Evolutionary conservation across 2,113 vertebrate species (phyloP).

Genomic region (Romanogobio albipinnatus): DNA sequence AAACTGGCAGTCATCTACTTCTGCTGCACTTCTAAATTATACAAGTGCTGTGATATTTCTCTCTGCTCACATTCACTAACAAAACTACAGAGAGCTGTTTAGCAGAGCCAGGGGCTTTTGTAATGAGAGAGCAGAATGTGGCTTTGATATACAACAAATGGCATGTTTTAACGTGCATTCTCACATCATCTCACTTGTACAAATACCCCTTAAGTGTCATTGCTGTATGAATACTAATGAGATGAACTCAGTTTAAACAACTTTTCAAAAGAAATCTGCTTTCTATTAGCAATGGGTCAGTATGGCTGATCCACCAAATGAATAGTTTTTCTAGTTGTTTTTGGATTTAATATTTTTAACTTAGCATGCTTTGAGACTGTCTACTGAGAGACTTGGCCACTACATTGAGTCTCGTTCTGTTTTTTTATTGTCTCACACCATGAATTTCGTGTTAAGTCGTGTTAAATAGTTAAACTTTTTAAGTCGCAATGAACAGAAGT

Average conservation of each 20-base stretch:
- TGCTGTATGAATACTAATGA: not conserved
- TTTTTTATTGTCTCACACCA: not conserved
- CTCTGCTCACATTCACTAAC: not conserved
- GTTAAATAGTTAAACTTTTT: not conserved
- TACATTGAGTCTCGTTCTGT: not conserved
- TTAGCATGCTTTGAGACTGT: not conserved
- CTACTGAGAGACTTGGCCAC: not conserved
- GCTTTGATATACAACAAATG: not conserved
- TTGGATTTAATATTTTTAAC: not conserved
- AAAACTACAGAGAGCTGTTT: not conserved
- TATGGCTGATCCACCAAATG: not conserved
- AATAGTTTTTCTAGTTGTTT: not conserved
- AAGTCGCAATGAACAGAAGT: not conserved
- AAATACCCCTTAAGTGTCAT: not conserved
- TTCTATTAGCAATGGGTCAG: not conserved
- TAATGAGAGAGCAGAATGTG: not conserved
- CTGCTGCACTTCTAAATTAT: constrained; percentile 7
- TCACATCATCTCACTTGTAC: not conserved
- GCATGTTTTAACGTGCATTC: not conserved
- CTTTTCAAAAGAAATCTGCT: not conserved
- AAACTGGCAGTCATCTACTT: not conserved
- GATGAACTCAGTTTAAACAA: not conserved
- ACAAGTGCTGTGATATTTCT: constrained; percentile 25
- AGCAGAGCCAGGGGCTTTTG: not conserved
- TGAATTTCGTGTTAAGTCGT: not conserved